Evolutionary conservation across 2,888 invertebrate species (phyloP).

Genomic region (Agrotis exclamationis): DNA sequence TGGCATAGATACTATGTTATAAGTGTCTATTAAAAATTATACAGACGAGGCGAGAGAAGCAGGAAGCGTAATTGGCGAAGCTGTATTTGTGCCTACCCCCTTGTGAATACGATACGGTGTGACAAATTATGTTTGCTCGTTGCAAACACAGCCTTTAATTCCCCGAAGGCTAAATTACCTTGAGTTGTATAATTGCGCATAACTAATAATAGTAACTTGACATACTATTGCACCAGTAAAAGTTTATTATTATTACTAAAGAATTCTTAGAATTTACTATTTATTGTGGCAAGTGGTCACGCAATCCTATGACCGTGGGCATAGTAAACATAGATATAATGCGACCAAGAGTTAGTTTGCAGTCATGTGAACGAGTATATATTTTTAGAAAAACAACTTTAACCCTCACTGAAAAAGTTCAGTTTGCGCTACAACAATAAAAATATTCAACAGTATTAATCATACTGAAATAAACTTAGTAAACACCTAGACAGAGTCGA

Average conservation of each 20-base stretch:
- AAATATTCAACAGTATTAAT: not conserved
- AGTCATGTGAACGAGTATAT: not conserved
- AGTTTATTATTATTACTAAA: not conserved
- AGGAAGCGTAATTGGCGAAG: not conserved
- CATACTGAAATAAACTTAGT: not conserved
- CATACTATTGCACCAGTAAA: not conserved
- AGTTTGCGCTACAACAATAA: not conserved
- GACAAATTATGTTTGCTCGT: not conserved
- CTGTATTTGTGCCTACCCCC: not conserved
- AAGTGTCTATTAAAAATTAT: too few species aligned
- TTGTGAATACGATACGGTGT: not conserved
- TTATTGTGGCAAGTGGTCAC: conserved; percentile 18
- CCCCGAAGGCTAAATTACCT: not conserved
- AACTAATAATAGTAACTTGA: conserved; percentile 3
- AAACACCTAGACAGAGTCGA: not conserved
- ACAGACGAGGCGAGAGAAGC: too few species aligned
- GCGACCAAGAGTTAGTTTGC: too few species aligned
- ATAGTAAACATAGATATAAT: not conserved
- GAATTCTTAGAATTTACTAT: conserved; percentile 14
- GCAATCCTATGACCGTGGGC: conserved; percentile 12
- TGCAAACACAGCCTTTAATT: conserved; percentile 15
- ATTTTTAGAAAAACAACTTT: not conserved
- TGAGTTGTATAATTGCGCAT: conserved; percentile 4
- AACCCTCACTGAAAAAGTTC: not conserved
- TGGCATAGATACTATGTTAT: too few species aligned